Percentiles rank a stretch among this genome's conserved stretches.
Conservation (phyloP, 2,888 invertebrate species). For the Arctia plantaginis region DNA sequence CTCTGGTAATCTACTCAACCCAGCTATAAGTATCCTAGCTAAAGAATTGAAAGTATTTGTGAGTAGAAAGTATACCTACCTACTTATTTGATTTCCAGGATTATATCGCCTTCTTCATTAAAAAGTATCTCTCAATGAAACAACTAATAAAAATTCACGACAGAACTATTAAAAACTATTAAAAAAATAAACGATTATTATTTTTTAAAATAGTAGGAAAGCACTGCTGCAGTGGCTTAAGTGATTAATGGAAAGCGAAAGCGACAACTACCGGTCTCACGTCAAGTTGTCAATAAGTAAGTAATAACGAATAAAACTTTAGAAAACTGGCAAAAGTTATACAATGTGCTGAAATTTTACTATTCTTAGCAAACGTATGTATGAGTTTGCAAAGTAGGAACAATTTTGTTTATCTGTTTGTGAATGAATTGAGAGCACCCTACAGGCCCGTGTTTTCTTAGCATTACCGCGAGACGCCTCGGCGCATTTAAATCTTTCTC, state of each 20-base stretch:
- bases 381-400: constrained; percentile 25
- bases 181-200: too few relatives aligned
- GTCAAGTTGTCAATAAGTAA: too few relatives aligned
- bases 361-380: constrained; percentile 28
- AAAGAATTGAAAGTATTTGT: too few relatives aligned
- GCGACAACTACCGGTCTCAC: too few relatives aligned
- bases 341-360: background rate
- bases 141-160: background rate
- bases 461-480: constrained; percentile 77
- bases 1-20: background rate
- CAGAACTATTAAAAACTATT: too few relatives aligned
- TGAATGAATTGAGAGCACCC: constrained; percentile 83
- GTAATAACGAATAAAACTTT: background rate
- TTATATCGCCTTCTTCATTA: background rate
- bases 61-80: background rate
- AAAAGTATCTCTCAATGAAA: background rate
- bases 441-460: constrained; percentile 81
- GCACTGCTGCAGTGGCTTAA: too few relatives aligned
- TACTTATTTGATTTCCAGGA: background rate
- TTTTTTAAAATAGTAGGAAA: too few relatives aligned
- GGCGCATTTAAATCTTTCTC: constrained; percentile 75
- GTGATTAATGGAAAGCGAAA: too few relatives aligned
- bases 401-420: constrained; percentile 75
- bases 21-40: background rate
- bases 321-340: background rate